Conservation (phyloP, 1,140 invertebrate species). For the Cylas formicarius region DNA sequence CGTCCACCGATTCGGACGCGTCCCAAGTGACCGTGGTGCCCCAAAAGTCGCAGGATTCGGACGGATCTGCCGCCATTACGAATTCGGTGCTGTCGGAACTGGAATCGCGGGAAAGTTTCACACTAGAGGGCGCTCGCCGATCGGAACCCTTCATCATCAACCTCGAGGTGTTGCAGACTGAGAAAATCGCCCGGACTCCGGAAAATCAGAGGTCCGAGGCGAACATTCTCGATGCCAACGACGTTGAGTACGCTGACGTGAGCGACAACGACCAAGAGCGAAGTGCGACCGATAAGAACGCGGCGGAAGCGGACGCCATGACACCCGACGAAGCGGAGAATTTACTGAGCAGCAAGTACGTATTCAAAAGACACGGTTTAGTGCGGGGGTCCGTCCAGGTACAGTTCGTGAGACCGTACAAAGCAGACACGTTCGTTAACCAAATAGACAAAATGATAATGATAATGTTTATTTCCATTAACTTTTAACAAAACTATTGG, state of each 20-base stretch:
- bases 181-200: slow-evolving; percentile 16
- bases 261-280: slow-evolving; percentile 44
- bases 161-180: slow-evolving; percentile 22
- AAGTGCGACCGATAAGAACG: slow-evolving; percentile 30
- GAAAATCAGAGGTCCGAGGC: slow-evolving; percentile 34
- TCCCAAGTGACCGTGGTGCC: slow-evolving; percentile 33
- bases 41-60: slow-evolving; percentile 37
- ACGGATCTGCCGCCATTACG: slow-evolving; percentile 17
- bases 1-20: slow-evolving; percentile 32
- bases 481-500: too few species aligned
- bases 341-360: slow-evolving; percentile 69
- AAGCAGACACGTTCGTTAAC: too few species aligned
- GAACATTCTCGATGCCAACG: slow-evolving; percentile 44
- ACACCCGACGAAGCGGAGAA: slow-evolving; percentile 79
- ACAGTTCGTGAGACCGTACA: too few species aligned
- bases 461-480: too few species aligned
- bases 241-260: slow-evolving; percentile 49
- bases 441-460: too few species aligned
- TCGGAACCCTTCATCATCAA: slow-evolving; percentile 31
- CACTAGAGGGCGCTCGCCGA: slow-evolving; percentile 26
- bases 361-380: too few species aligned
- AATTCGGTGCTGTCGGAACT: slow-evolving; percentile 36
- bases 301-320: slow-evolving; percentile 58
- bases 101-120: slow-evolving; percentile 36
- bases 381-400: too few species aligned